phyloP scores from a whole-genome alignment of 1,140 invertebrate species.

The Drosophila oshimai region DNA sequence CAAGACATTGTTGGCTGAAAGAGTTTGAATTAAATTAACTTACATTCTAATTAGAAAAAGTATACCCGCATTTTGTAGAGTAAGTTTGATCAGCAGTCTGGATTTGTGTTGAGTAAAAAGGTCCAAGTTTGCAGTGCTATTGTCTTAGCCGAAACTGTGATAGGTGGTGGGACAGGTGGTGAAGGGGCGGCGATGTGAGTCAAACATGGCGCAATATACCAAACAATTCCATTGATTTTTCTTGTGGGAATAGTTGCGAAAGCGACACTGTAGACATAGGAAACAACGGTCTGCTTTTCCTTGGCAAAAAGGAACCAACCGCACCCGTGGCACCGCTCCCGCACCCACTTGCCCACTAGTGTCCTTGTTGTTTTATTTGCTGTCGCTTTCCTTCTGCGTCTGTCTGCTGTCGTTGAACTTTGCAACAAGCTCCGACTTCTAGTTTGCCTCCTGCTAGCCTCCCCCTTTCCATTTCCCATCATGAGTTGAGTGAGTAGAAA shows the following conservation, averaged over 20 bases:
- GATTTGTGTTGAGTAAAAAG: too few species aligned
- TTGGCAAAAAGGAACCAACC: constrained; percentile 5
- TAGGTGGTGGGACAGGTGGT: not conserved
- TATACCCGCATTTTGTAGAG: too few species aligned
- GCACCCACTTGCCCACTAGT: not conserved
- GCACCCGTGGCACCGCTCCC: constrained; percentile 16
- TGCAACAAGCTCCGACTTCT: constrained; percentile 59
- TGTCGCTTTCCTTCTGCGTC: constrained; percentile 34
- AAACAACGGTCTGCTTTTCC: constrained; percentile 40
- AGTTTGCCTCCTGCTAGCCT: not conserved
- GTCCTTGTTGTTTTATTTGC: constrained; percentile 23
- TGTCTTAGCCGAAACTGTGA: not conserved
- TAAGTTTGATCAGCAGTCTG: too few species aligned
- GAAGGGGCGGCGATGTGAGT: not conserved
- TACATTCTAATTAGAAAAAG: too few species aligned
- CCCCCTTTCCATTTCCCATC: not conserved
- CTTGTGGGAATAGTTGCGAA: constrained; percentile 70
- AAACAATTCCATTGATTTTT: constrained; percentile 81
- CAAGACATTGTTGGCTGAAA: too few species aligned
- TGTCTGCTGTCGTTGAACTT: constrained; percentile 66
- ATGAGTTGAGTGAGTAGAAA: constrained; percentile 23
- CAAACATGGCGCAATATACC: constrained; percentile 60
- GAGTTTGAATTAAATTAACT: too few species aligned
- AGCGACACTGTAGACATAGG: constrained; percentile 48
- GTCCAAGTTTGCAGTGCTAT: too few species aligned